Conservation (phyloP, 2,888 invertebrate species). For the Latrodectus hesperus region DNA sequence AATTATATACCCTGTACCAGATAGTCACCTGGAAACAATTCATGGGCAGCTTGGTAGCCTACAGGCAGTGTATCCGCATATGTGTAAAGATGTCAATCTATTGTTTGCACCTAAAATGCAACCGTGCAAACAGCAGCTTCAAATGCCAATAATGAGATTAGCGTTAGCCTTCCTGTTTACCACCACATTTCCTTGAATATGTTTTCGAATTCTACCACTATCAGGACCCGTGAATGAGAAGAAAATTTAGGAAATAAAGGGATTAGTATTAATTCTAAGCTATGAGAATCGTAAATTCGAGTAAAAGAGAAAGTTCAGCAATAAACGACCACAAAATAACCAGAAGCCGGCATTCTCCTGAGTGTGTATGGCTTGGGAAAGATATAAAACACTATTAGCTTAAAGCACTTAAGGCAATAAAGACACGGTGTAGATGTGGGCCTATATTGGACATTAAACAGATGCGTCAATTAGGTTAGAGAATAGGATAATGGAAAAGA, state of each 20-base stretch:
- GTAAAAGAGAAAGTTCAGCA: background rate
- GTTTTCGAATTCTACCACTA: constrained; percentile 1
- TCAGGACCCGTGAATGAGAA: too few species aligned
- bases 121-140: background rate
- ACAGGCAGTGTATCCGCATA: constrained; percentile 17
- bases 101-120: constrained; percentile 20
- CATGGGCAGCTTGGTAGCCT: constrained; percentile 5
- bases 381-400: constrained; percentile 11
- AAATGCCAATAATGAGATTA: constrained; percentile 38
- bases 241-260: background rate
- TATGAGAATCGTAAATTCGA: background rate
- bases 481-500: constrained; percentile 5
- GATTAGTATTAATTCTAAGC: background rate
- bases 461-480: constrained; percentile 3
- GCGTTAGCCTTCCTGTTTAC: constrained; percentile 4
- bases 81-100: constrained; percentile 28
- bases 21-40: constrained; percentile 39
- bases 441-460: constrained; percentile 3
- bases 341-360: background rate
- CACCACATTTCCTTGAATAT: constrained; percentile 7
- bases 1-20: constrained; percentile 24
- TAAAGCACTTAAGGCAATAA: constrained; percentile 8
- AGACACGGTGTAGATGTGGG: background rate
- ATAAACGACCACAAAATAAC: background rate
- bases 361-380: background rate